phyloP scores from a whole-genome alignment of 2,113 vertebrate genomes.

The Pedetes capensis region DNA sequence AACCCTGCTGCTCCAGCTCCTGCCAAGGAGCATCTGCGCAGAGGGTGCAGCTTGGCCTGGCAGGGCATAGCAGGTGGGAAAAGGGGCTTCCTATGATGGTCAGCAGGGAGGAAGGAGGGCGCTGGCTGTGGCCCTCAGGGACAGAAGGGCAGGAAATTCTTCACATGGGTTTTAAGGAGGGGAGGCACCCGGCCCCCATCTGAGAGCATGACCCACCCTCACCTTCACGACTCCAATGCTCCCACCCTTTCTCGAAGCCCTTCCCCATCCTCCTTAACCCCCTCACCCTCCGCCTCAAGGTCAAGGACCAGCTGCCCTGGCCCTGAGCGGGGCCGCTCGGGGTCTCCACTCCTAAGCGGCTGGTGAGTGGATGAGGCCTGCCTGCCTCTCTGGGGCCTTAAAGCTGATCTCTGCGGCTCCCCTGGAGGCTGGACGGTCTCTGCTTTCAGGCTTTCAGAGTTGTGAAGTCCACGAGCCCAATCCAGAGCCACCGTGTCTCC shows the following conservation, averaged over 20 bases:
- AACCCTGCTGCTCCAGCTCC: neutral
- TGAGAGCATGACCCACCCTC: neutral
- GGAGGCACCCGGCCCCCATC: neutral
- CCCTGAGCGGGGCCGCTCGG: too few species aligned
- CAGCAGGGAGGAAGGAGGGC: neutral
- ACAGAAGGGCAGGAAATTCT: neutral
- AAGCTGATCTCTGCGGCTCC: neutral
- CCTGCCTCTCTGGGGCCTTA: neutral
- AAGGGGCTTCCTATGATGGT: rapidly evolving
- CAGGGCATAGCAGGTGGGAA: too few species aligned
- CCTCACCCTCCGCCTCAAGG: neutral
- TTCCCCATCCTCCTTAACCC: neutral
- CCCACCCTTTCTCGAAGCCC: neutral
- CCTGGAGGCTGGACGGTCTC: neutral
- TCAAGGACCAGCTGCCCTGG: neutral
- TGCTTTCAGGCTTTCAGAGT: neutral
- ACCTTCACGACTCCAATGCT: too few species aligned
- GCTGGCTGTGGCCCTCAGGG: neutral
- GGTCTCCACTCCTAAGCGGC: neutral
- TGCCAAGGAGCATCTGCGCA: neutral
- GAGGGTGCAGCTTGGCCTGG: neutral
- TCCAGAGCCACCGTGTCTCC: neutral
- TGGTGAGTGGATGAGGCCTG: neutral
- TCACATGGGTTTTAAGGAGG: neutral
- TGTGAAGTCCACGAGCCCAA: neutral